phyloP scores from a whole-genome alignment of 2,113 vertebrate species.

The Tragelaphus scriptus region DNA sequence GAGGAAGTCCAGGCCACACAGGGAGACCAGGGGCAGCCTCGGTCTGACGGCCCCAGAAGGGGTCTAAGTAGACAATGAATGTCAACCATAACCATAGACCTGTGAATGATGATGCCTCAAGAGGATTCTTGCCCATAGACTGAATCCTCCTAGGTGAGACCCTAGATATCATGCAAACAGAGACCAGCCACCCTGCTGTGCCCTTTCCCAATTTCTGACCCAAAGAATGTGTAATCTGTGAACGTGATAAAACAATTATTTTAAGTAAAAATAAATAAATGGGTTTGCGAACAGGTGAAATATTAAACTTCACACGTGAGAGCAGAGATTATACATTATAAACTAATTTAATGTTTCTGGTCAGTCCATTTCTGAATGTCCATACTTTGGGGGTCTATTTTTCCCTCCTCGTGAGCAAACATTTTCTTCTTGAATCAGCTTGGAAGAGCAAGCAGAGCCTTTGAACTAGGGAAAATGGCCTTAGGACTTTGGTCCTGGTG shows the following conservation, averaged over 20 bases:
- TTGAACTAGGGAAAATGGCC: neutral
- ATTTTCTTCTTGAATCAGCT: neutral
- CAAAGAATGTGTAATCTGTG: neutral
- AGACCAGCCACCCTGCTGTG: neutral
- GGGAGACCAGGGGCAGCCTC: neutral
- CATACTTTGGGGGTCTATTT: neutral
- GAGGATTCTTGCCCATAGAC: neutral
- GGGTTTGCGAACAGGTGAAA: neutral
- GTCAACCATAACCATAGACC: too few relatives aligned
- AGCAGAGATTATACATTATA: neutral
- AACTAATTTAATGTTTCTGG: neutral
- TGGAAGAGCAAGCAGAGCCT: neutral
- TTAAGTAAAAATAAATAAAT: neutral
- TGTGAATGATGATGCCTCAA: neutral
- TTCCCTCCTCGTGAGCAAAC: neutral
- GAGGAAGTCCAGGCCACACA: neutral
- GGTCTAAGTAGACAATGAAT: neutral
- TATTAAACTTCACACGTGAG: neutral
- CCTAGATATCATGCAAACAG: neutral
- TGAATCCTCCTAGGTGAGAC: neutral
- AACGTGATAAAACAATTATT: neutral
- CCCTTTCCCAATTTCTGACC: neutral
- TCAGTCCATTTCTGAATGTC: neutral
- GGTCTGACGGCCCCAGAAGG: neutral
- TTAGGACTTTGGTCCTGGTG: neutral